Evolutionary conservation across 2,113 vertebrate species (phyloP).

Genomic region (Eupsittula cactorum): DNA sequence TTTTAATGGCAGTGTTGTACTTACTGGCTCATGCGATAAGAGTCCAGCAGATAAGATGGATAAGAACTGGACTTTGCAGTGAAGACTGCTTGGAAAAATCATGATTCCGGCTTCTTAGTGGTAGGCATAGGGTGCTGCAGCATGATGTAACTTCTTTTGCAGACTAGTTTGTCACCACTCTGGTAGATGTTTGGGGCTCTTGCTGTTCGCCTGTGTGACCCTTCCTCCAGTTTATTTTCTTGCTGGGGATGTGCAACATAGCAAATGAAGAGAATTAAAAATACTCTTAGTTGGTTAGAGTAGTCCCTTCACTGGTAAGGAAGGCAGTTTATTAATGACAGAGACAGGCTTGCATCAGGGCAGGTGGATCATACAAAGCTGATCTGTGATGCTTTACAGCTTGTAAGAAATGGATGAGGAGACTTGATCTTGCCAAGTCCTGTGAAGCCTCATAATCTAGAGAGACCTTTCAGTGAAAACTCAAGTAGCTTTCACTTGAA

Average conservation of each 20-base stretch:
- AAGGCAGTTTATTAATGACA: not conserved
- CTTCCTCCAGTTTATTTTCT: not conserved
- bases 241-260: not conserved
- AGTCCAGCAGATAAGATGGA: not conserved
- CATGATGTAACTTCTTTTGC: not conserved
- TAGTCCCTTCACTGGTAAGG: not conserved
- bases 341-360: not conserved
- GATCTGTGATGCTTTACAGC: not conserved
- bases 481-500: not conserved
- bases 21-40: not conserved
- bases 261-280: not conserved
- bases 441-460: not conserved
- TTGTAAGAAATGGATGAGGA: not conserved
- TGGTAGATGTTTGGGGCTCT: not conserved
- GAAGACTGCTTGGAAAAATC: not conserved
- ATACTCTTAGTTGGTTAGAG: not conserved
- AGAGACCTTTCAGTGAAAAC: not conserved
- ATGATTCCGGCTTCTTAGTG: not conserved
- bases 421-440: not conserved
- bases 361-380: not conserved
- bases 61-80: not conserved
- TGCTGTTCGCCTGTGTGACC: rapidly evolving
- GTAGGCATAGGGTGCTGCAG: not conserved
- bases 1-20: not conserved
- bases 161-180: not conserved